A percentile compares a stretch with the other conserved stretches of the same genome.
Conservation (phyloP, 1,140 invertebrate genomes). For the Vanessa atalanta region DNA sequence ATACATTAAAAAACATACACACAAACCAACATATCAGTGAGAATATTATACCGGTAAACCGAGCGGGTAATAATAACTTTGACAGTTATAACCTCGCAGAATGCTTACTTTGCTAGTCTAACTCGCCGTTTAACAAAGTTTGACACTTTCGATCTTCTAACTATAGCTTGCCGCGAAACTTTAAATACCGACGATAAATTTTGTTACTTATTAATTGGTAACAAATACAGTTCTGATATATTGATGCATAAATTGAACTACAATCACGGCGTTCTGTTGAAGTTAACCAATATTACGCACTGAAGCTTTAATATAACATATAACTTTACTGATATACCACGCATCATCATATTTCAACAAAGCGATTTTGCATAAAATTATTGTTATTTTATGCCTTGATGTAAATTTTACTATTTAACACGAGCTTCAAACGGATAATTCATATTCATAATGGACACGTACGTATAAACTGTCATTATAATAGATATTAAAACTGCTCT, state of each 20-base stretch:
- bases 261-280: background rate
- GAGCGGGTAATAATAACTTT: conserved; percentile 61
- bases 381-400: background rate
- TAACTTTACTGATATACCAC: background rate
- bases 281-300: background rate
- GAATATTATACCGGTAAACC: conserved; percentile 19
- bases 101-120: conserved; percentile 51
- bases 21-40: background rate
- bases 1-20: background rate
- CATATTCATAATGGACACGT: conserved; percentile 13
- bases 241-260: background rate
- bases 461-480: background rate
- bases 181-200: conserved; percentile 31
- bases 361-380: background rate
- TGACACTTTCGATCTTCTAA: conserved; percentile 55
- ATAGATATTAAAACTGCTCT: background rate
- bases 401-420: background rate
- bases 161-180: conserved; percentile 50
- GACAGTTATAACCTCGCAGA: conserved; percentile 62
- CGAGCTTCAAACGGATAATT: background rate
- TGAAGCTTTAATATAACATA: background rate
- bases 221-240: background rate
- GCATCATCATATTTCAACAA: background rate
- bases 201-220: background rate
- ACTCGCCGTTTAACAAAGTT: conserved; percentile 58